These are phyloP conservation scores for Anthoscopus minutus DNA, from an alignment of 2,113 vertebrate genomes.

Conservation along the genomic window DNA sequence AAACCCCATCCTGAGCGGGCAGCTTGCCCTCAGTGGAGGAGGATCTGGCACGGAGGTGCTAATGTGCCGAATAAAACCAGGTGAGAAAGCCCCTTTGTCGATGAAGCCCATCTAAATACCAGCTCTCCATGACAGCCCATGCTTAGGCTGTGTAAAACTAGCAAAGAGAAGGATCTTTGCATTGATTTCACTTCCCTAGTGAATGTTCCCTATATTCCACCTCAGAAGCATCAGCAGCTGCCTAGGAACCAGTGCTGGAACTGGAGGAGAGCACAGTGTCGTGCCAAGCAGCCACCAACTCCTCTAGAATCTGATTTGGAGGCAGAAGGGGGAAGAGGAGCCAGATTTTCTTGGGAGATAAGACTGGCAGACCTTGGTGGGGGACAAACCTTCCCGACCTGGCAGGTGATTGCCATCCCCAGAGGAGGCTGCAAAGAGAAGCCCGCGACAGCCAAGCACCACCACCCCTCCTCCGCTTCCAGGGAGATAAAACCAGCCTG, in stretches of 20 bases:
- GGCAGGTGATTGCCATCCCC: neutral
- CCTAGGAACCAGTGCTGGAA: fast-evolving
- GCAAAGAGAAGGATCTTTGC: neutral
- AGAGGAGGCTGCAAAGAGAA: neutral
- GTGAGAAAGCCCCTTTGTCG: neutral
- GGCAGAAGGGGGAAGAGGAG: neutral
- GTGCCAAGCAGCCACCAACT: neutral
- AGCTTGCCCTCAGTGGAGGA: neutral
- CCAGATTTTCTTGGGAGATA: neutral
- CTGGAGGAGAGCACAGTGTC: neutral
- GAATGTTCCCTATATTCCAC: neutral
- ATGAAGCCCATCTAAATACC: neutral
- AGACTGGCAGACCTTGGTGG: neutral
- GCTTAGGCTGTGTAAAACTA: neutral
- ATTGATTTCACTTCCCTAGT: neutral
- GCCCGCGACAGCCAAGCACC: fast-evolving
- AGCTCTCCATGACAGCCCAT: neutral
- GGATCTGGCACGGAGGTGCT: neutral
- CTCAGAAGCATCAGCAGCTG: neutral
- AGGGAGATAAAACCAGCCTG: slow-evolving; percentile 6
- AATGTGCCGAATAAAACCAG: neutral
- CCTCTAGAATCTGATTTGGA: neutral
- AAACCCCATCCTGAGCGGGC: neutral
- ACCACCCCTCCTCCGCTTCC: neutral
- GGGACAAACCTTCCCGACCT: neutral